These are phyloP conservation scores for Alloplasta piceator DNA, from an alignment of 2,888 invertebrate species.

Conservation along the genomic window DNA sequence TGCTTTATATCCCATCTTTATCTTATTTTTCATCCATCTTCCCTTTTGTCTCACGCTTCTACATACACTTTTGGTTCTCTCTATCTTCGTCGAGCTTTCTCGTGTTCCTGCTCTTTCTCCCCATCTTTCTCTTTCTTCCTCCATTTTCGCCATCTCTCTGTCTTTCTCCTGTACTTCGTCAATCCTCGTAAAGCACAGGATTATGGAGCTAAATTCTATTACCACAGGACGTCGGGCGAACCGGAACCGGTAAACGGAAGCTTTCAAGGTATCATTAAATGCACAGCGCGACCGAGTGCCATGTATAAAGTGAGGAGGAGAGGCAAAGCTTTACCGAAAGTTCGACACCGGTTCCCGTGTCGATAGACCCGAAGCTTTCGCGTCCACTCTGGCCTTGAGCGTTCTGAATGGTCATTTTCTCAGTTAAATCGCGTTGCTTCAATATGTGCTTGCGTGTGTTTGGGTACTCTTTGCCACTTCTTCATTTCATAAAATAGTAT, in stretches of 20 bases:
- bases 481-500: constrained; percentile 28
- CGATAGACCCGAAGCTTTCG: constrained; percentile 26
- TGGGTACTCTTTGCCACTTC: constrained; percentile 7
- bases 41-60: constrained; percentile 39
- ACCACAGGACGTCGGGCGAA: constrained; percentile 74
- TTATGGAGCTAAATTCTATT: constrained; percentile 80
- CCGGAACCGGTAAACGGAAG: constrained; percentile 77
- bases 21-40: constrained; percentile 42
- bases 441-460: background rate
- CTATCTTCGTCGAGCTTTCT: constrained; percentile 50
- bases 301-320: constrained; percentile 3
- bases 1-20: constrained; percentile 27
- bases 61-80: constrained; percentile 38
- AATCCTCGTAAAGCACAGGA: constrained; percentile 79
- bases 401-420: constrained; percentile 35
- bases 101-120: constrained; percentile 67
- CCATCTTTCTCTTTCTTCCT: too few relatives aligned
- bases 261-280: constrained; percentile 77
- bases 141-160: constrained; percentile 24
- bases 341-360: constrained; percentile 34
- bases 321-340: constrained; percentile 54
- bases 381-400: constrained; percentile 30
- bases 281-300: constrained; percentile 49
- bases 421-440: constrained; percentile 20
- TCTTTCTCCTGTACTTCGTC: constrained; percentile 57